Base-by-base conservation (phyloP, 2,113 vertebrate species). In the Diphyllodes magnificus region DNA sequence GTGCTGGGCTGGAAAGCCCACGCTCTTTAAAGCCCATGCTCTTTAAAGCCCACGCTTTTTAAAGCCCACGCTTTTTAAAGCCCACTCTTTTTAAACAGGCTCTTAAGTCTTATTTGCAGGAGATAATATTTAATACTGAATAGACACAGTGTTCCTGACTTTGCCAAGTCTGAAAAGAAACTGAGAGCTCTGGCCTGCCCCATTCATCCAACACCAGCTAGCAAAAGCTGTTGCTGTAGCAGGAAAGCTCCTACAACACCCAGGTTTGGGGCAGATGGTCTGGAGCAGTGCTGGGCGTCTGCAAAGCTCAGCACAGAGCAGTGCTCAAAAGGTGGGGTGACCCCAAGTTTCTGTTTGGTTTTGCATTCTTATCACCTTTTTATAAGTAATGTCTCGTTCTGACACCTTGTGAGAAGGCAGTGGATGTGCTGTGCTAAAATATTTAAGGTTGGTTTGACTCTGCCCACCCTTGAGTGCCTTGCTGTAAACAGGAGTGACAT, bases 11-110 rank as follows among this genome's bases (percentile, higher is more conserved):
- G 59, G 57, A 59, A 75, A 87, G 25, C 24, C 40, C 35, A 14
- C 1, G 7, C 2, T 37, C 23, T 53, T 44, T 42, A 64, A 79
- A 78, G 21, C 23, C 16, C 50, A 12, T 0, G 0, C 0, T 47
- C 39, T 30, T 19, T 59, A 59, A 59, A 72, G 37, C 50, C 20
- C 35, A 18, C 3, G 0, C 3, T 39, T 31, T 53, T 71, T 13
- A 37, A 45, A 63, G 15, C 49, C 27, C 17, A 8, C 5, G 3
- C 2, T 33, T 86, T 79, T 76, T 27, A 72, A 95, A 73, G 15
- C 49, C 27, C 17, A 8, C 5, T 2, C 2, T 33, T 86, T 79
- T 76, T 27, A 72, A 95, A 73, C 25, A 24, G 75, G 20, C 21
- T 92, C 77, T 39, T 53, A 49, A 92, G 61, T 37, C 37, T 8